Base-by-base conservation (phyloP, 2,888 invertebrate species). In the Odontomyia ornata region DNA sequence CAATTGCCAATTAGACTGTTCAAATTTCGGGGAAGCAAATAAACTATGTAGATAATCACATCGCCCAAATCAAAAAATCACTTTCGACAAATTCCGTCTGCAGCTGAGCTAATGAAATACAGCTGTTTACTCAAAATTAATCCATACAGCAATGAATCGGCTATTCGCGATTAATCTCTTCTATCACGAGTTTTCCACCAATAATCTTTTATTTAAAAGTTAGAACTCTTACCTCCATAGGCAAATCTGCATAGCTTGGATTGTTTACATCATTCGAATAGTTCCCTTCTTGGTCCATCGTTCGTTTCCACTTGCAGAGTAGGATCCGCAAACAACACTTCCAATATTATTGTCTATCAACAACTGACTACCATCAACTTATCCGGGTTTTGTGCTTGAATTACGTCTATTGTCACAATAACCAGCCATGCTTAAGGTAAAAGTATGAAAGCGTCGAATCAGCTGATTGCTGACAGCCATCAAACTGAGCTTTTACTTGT, bases 141-240 rank as follows among this genome's bases (percentile, higher is more conserved):
- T 27, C 9, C 3, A 27, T 9, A 65, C 36, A 30, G 30, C 67
- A 67, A 36, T 11, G 36, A n/a, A 46, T 7, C 46, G 30, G 21
- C 43, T 11, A 30, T 46, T 11, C 11, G 43, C 43, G 21, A 23
- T 21, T 65, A 52, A n/a, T 52, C 18, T 52, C 5, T 7, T 15
- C 52, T 9, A 52, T 52, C 52, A 52, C 52, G 52, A 15, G 52
- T 4, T 52, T 52, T 18, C 4, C 15, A 18, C 15, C 4, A 15
- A 52, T 52, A 52, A 52, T 52, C 60, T 72, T 43, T 75, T 60
- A 5, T 60, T 28, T 64, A 11, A n/a, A 28, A 64, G 28, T 28
- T 13, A 4, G n/a, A 3, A n/a, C 18, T 79, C 82, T 80, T 82
- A 86, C 86, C 83, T 86, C 86, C 83, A 84, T 82, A 11, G 86